A percentile compares a stretch with the other conserved stretches of the same genome.
These are phyloP conservation scores for Drosophila anomalata DNA, from an alignment of 2,888 invertebrate genomes.

Conservation along the genomic window DNA sequence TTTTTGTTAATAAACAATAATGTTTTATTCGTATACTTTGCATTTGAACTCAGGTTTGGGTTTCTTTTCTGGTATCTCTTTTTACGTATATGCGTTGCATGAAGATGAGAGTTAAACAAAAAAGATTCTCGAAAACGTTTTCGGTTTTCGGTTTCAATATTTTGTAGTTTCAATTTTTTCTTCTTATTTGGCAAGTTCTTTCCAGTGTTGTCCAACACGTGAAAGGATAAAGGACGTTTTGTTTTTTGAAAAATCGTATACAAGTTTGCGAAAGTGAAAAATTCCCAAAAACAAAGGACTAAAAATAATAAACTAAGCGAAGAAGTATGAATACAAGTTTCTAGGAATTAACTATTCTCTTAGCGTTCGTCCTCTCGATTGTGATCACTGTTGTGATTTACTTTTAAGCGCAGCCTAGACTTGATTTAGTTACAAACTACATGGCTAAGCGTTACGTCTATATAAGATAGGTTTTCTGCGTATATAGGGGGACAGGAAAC, in stretches of 20 bases:
- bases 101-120: conserved; percentile 53
- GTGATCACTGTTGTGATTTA: conserved; percentile 10
- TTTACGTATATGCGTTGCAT: conserved; percentile 78
- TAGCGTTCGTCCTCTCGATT: conserved; percentile 21
- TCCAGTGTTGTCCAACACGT: conserved; percentile 65
- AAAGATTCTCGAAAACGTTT: conserved; percentile 36
- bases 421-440: conserved; percentile 55
- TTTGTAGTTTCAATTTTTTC: conserved; percentile 5
- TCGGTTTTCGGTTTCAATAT: conserved; percentile 2
- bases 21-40: conserved; percentile 84
- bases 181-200: conserved; percentile 72
- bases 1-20: conserved; percentile 69
- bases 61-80: conserved; percentile 57
- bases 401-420: conserved; percentile 66
- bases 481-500: conserved; percentile 24
- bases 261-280: conserved; percentile 65
- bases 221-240: conserved; percentile 70
- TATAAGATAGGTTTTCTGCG: conserved; percentile 47
- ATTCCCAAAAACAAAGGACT: conserved; percentile 54
- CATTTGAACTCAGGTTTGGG: conserved; percentile 84
- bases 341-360: conserved; percentile 40
- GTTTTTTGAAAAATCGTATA: conserved; percentile 74
- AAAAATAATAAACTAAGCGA: conserved; percentile 36
- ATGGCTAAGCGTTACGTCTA: conserved; percentile 43
- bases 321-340: conserved; percentile 36